phyloP scores from a whole-genome alignment of 2,888 invertebrate genomes.

The Isoperla grammatica region DNA sequence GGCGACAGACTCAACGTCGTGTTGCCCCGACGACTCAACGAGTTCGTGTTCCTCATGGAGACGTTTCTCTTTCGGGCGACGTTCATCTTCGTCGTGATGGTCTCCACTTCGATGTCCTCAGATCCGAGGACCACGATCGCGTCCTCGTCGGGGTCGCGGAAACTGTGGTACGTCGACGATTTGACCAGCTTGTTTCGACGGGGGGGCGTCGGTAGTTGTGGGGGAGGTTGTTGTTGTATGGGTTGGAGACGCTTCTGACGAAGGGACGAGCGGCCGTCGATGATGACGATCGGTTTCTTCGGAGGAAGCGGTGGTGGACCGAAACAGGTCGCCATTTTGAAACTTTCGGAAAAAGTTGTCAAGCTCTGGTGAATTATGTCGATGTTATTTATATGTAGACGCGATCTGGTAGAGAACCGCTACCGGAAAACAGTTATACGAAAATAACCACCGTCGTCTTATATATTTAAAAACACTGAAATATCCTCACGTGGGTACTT shows the following conservation, averaged over 20 bases:
- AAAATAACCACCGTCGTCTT: too few relatives aligned
- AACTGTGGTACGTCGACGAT: slow-evolving; percentile 53
- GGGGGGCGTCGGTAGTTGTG: background rate
- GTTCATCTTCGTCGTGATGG: slow-evolving; percentile 43
- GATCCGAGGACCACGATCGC: slow-evolving; percentile 37
- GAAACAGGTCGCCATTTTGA: slow-evolving; percentile 50
- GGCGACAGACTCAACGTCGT: slow-evolving; percentile 37
- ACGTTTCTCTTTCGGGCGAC: slow-evolving; percentile 18
- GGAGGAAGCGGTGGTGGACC: slow-evolving; percentile 55
- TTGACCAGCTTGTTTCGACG: slow-evolving; percentile 35
- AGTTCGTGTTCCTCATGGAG: slow-evolving; percentile 38
- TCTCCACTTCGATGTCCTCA: slow-evolving; percentile 38
- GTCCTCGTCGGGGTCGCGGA: slow-evolving; percentile 50
- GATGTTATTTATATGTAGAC: too few relatives aligned
- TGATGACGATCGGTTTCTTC: slow-evolving; percentile 42
- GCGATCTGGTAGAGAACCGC: too few relatives aligned
- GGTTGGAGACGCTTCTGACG: slow-evolving; percentile 3
- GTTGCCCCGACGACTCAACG: slow-evolving; percentile 30
- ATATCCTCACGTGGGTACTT: too few relatives aligned
- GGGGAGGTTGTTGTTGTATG: background rate
- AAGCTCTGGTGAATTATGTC: too few relatives aligned
- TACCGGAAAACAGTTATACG: too few relatives aligned
- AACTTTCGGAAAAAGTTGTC: too few relatives aligned
- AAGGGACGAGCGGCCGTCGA: slow-evolving; percentile 1
- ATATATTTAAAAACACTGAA: too few relatives aligned